Base-by-base conservation (phyloP, 1,140 invertebrate species). In the Nasonia longicornis region DNA sequence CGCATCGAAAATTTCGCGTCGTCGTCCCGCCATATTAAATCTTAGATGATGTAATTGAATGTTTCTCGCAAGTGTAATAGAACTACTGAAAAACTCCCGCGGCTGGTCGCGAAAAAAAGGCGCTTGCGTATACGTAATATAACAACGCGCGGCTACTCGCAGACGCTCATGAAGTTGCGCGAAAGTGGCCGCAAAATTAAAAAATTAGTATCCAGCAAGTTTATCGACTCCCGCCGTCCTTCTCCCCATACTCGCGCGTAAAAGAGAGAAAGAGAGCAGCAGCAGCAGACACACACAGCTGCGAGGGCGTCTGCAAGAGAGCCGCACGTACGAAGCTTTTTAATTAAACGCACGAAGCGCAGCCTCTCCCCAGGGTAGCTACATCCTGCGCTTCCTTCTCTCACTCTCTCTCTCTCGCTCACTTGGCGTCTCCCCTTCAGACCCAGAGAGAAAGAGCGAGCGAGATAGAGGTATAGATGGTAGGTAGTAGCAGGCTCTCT, bases 311-410 rank as follows among this genome's bases (percentile, higher is more conserved):
- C 26, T 69, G 66, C 29, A 58, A 63, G 66, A 79, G 77, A 35
- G 63, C 77, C 64, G 35, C 35, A 80, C 74, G 84, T 85, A 86
- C 84, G 83, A 84, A 88, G 89, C 88, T 90, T 90, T 90, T 89
- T 90, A 90, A 90, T 90, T 90, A 90, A 90, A 90, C 87, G 86
- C 84, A 87, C 83, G 76, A 77, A 79, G 79, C 83, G 77, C 75
- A 83, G 66, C 69, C 74, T 82, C 63, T 77, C 22, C 71, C 78
- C 77, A 8, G 42, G 29, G 38, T 70, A 29, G 42, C 20, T 70
- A 20, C 45, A n/a, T 70, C 70, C 64, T 77, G 38, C 45, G 26
- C 52, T 58, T 26, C 52, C 7, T 42, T 12, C 45, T 72, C 74
- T 77, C 73, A 26, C 26, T 26, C 26, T 26, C 26, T 26, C 26